phyloP scores from a whole-genome alignment of 2,797 vertebrate genomes.

The Poeciliopsis turneri region DNA sequence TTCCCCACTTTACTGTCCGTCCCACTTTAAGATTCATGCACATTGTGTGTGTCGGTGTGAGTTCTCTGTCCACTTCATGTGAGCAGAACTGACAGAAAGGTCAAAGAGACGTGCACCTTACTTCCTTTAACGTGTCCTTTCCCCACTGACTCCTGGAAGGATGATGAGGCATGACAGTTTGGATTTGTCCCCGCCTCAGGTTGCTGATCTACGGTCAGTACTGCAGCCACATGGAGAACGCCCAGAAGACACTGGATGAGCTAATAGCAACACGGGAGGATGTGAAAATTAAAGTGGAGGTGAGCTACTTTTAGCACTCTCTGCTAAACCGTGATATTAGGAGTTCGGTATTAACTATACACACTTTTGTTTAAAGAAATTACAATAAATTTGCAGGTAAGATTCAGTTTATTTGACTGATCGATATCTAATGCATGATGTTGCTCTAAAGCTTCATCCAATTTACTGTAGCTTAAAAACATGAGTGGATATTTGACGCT shows the following conservation, averaged over 20 bases:
- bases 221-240: conserved; percentile 96
- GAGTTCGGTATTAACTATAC: not conserved
- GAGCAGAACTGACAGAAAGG: not conserved
- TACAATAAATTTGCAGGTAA: not conserved
- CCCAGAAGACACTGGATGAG: conserved; percentile 93
- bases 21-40: not conserved
- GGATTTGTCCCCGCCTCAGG: conserved; percentile 71
- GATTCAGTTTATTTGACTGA: not conserved
- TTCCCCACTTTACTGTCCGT: not conserved
- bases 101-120: not conserved
- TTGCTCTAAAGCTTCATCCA: not conserved
- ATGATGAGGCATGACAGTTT: not conserved
- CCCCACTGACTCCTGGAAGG: not conserved
- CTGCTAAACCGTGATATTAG: too few species aligned
- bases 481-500: not conserved
- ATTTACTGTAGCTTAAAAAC: not conserved
- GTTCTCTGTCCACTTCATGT: not conserved
- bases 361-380: not conserved
- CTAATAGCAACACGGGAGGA: conserved; percentile 91
- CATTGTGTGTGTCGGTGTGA: not conserved
- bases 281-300: conserved; percentile 93
- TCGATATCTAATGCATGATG: not conserved
- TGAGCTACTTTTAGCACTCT: conserved; percentile 52
- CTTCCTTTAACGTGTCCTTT: conserved; percentile 5
- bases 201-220: conserved; percentile 97